Evolutionary conservation across 2,797 vertebrate genomes (phyloP).

Genomic region (Staurois parvus): DNA sequence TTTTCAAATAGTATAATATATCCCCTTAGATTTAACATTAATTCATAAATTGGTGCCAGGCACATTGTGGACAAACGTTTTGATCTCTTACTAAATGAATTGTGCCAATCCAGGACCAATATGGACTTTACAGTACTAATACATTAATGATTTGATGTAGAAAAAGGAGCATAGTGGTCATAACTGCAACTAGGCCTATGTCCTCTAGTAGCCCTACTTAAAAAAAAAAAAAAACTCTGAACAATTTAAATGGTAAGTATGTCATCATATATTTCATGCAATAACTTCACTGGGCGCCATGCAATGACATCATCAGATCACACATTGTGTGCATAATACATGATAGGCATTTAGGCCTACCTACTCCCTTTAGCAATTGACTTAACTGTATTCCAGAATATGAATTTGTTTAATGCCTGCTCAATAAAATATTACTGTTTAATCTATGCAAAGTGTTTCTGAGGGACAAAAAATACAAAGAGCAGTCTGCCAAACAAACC

Average conservation of each 20-base stretch:
- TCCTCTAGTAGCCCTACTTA: not conserved
- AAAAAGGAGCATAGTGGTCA: not conserved
- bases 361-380: not conserved
- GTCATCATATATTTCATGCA: not conserved
- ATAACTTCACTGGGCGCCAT: not conserved
- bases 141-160: not conserved
- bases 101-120: no score
- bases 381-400: not conserved
- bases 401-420: conserved; percentile 23
- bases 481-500: not conserved
- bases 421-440: conserved; percentile 40
- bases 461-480: conserved; percentile 6
- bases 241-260: no score
- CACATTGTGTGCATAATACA: not conserved
- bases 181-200: not conserved
- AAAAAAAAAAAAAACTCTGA: not conserved
- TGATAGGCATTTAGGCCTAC: not conserved
- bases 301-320: not conserved
- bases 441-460: conserved; percentile 42
- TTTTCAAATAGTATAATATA: no score
- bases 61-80: no score
- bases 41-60: no score
- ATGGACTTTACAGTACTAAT: no score
- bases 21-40: no score
- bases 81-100: no score